Evolutionary conservation across 1,140 invertebrate species (phyloP).

Genomic region (Drosophila erecta): DNA sequence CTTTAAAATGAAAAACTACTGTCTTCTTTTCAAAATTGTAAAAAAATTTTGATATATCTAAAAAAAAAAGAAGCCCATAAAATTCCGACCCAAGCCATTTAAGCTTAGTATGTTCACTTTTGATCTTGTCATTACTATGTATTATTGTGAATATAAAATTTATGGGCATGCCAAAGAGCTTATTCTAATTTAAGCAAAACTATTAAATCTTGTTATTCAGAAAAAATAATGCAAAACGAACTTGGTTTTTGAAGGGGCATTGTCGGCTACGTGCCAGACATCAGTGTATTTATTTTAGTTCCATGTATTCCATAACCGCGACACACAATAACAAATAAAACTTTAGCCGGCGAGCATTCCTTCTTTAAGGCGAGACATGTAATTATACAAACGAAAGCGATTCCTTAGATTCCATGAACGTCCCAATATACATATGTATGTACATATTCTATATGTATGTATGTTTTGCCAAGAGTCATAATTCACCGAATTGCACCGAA

Average conservation of each 20-base stretch:
- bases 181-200: conserved; percentile 1
- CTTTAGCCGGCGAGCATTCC: not conserved
- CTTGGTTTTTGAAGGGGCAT: not conserved
- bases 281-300: conserved; percentile 4
- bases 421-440: too few species aligned
- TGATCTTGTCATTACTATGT: not conserved
- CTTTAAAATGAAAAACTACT: too few species aligned
- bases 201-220: not conserved
- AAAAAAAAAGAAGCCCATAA: not conserved
- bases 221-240: conserved; percentile 6
- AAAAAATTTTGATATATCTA: not conserved
- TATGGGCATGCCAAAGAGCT: not conserved
- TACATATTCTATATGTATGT: too few species aligned
- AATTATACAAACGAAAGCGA: not conserved
- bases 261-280: conserved; percentile 20
- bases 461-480: not conserved
- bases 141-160: conserved; percentile 1
- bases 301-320: conserved; percentile 2
- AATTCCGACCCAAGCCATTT: not conserved
- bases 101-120: not conserved
- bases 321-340: conserved; percentile 12
- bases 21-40: not conserved
- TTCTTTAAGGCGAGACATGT: conserved; percentile 6
- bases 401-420: not conserved
- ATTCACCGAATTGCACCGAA: not conserved